Evolutionary conservation across 1,140 invertebrate genomes (phyloP).

Genomic region (Kradibia gibbosae): DNA sequence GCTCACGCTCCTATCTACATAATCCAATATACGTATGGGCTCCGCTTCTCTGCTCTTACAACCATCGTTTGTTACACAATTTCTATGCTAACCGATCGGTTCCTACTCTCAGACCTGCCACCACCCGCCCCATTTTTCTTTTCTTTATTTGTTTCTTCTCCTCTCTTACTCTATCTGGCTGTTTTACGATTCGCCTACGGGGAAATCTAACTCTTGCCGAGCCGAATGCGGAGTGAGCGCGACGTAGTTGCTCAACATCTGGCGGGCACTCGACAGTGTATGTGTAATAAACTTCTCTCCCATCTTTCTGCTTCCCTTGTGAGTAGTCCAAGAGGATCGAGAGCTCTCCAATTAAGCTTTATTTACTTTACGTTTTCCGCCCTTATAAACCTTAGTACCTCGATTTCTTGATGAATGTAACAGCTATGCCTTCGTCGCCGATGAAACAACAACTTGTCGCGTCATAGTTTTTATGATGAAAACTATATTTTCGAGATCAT

Average conservation of each 20-base stretch:
- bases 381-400: conserved; percentile 16
- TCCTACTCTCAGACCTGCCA: conserved; percentile 2
- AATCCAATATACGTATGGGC: conserved; percentile 47
- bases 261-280: conserved; percentile 7
- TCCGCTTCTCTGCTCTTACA: conserved; percentile 25
- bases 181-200: conserved; percentile 38
- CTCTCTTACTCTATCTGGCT: background rate
- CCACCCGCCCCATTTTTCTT: background rate
- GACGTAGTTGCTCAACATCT: conserved; percentile 37
- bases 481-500: background rate
- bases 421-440: background rate
- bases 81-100: conserved; percentile 48
- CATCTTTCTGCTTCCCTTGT: conserved; percentile 1
- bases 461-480: background rate
- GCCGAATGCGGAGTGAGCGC: background rate
- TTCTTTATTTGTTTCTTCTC: background rate
- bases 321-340: conserved; percentile 5
- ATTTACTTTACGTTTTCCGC: conserved; percentile 42
- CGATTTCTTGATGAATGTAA: conserved; percentile 11
- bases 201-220: conserved; percentile 30
- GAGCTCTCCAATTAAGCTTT: conserved; percentile 48
- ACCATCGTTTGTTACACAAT: conserved; percentile 40
- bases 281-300: conserved; percentile 3
- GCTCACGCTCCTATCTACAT: conserved; percentile 33
- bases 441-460: background rate